Percentiles rank a stretch among this genome's conserved stretches.
These are phyloP conservation scores for Habropoda laboriosa DNA, from an alignment of 1,140 invertebrate genomes.

Conservation along the genomic window DNA sequence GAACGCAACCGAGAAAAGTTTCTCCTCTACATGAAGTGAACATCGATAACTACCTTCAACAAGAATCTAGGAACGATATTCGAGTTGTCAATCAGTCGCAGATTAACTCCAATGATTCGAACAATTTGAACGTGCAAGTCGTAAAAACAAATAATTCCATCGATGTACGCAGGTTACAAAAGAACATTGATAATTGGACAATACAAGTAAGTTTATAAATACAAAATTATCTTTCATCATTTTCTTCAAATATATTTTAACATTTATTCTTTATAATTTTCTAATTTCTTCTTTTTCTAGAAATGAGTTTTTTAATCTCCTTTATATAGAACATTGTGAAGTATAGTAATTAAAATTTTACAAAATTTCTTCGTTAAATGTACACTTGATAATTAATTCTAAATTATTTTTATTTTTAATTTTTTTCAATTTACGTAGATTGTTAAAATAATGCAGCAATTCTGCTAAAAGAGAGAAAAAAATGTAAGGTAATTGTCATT, in stretches of 20 bases:
- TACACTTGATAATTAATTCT: neutral
- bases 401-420: neutral
- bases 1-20: constrained; percentile 81
- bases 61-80: constrained; percentile 71
- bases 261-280: neutral
- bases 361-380: neutral
- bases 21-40: constrained; percentile 68
- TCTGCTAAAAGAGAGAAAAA: neutral
- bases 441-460: neutral
- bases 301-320: neutral
- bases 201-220: constrained; percentile 85
- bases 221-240: neutral
- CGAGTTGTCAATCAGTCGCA: constrained; percentile 62
- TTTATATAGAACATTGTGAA: too few species aligned
- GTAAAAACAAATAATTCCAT: constrained; percentile 82
- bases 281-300: neutral
- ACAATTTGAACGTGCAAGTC: constrained; percentile 76
- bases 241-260: neutral
- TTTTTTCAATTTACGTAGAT: neutral
- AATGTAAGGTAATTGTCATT: neutral
- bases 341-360: too few species aligned
- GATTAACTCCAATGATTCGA: constrained; percentile 66
- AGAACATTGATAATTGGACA: constrained; percentile 93
- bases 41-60: constrained; percentile 70
- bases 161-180: constrained; percentile 88